Evolutionary conservation across 2,888 invertebrate genomes (phyloP).

Genomic region (Pseudococcus longispinus): DNA sequence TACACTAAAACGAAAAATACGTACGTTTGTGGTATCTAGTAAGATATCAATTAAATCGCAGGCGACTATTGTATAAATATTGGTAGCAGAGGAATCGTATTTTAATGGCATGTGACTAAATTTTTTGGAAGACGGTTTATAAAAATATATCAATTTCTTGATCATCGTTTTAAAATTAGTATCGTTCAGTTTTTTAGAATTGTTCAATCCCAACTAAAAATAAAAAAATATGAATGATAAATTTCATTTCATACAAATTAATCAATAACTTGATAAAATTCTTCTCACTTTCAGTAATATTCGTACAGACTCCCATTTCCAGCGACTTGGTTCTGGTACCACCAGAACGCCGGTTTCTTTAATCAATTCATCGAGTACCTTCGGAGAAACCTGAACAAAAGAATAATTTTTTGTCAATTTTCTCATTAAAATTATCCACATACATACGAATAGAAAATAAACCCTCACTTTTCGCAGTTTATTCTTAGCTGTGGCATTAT

Average conservation of each 20-base stretch:
- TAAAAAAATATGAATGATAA: background rate
- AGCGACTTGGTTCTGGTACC: constrained; percentile 79
- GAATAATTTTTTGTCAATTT: background rate
- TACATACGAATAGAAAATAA: background rate
- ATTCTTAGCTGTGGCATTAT: background rate
- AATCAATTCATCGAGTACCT: constrained; percentile 73
- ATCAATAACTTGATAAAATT: background rate
- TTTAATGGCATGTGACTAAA: constrained; percentile 84
- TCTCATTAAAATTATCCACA: background rate
- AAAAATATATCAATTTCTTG: constrained; percentile 81
- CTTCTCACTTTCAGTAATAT: constrained; percentile 73
- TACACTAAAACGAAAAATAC: constrained; percentile 51
- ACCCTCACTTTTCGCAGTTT: constrained; percentile 17
- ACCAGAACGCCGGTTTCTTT: constrained; percentile 82
- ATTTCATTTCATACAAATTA: background rate
- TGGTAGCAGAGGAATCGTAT: constrained; percentile 61
- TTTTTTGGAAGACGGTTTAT: constrained; percentile 84
- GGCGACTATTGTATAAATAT: constrained; percentile 63
- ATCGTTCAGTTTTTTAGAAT: constrained; percentile 71
- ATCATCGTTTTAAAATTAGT: constrained; percentile 73
- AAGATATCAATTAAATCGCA: constrained; percentile 78
- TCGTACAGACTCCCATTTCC: constrained; percentile 93
- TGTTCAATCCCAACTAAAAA: constrained; percentile 65
- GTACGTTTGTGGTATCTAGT: constrained; percentile 71
- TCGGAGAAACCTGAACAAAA: constrained; percentile 60